These are phyloP conservation scores for Drosophila ochracea DNA, from an alignment of 2,888 invertebrate genomes.

Conservation along the genomic window DNA sequence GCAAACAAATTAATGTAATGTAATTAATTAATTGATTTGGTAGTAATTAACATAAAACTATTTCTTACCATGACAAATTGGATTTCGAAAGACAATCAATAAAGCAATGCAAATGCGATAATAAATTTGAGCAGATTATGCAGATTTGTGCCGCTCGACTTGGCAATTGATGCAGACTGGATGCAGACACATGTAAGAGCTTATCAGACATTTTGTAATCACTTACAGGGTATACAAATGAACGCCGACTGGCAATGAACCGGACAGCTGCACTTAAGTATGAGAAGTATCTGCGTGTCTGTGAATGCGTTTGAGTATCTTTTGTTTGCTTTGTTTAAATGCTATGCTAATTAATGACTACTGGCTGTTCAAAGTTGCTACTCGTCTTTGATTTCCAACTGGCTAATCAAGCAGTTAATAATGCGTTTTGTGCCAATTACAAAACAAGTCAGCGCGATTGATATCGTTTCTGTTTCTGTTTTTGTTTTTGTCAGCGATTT, in stretches of 20 bases:
- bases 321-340: constrained; percentile 49
- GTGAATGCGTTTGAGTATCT: constrained; percentile 19
- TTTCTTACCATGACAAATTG: background rate
- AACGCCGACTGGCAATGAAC: constrained; percentile 24
- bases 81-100: background rate
- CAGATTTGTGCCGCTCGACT: background rate
- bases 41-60: background rate
- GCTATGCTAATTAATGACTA: constrained; percentile 47
- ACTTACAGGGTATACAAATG: constrained; percentile 13
- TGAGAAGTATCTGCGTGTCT: constrained; percentile 15
- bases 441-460: constrained; percentile 20
- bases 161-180: background rate
- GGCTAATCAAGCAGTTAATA: constrained; percentile 48
- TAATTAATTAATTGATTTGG: background rate
- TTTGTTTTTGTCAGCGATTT: constrained; percentile 16
- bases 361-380: constrained; percentile 26
- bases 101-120: background rate
- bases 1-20: background rate
- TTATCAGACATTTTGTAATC: background rate
- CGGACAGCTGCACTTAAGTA: constrained; percentile 42
- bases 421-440: constrained; percentile 53
- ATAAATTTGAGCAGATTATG: background rate
- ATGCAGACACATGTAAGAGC: background rate
- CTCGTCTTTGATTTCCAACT: constrained; percentile 40
- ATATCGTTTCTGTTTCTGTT: background rate